Conservation (phyloP, 2,113 vertebrate species). For the Symphodus melops region DNA sequence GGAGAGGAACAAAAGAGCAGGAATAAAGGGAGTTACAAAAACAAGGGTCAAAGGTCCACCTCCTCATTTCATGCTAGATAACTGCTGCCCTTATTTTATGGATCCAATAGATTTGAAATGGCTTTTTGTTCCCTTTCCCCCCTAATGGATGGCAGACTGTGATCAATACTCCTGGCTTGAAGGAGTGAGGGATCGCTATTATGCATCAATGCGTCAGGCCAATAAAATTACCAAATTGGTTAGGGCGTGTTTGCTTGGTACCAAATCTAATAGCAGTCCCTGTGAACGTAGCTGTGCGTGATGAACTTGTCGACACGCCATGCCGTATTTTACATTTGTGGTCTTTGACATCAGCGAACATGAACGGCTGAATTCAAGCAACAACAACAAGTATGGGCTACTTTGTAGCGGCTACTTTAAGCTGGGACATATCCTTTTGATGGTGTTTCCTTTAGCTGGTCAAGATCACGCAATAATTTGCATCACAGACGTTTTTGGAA, state of each 20-base stretch:
- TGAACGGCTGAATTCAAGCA: background rate
- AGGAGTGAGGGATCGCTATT: constrained; percentile 45
- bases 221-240: constrained; percentile 48
- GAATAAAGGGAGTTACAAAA: constrained; percentile 12
- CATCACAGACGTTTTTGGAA: background rate
- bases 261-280: constrained; percentile 4
- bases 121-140: constrained; percentile 40
- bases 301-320: constrained; percentile 11
- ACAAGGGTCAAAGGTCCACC: constrained; percentile 16
- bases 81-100: constrained; percentile 45
- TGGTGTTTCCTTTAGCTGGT: background rate
- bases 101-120: constrained; percentile 42
- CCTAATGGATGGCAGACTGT: constrained; percentile 38
- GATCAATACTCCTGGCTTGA: constrained; percentile 44
- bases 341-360: background rate
- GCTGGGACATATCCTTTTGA: background rate
- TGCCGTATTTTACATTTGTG: constrained; percentile 8
- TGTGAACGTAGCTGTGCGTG: constrained; percentile 15
- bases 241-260: constrained; percentile 21
- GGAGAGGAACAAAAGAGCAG: background rate
- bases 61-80: constrained; percentile 43
- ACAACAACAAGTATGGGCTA: background rate
- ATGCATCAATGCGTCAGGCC: constrained; percentile 51
- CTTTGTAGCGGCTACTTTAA: constrained; percentile 3
- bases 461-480: background rate